A percentile compares a stretch with the other conserved stretches of the same genome.
These are phyloP conservation scores for Eurosta solidaginis DNA, from an alignment of 1,140 invertebrate species.

Conservation along the genomic window DNA sequence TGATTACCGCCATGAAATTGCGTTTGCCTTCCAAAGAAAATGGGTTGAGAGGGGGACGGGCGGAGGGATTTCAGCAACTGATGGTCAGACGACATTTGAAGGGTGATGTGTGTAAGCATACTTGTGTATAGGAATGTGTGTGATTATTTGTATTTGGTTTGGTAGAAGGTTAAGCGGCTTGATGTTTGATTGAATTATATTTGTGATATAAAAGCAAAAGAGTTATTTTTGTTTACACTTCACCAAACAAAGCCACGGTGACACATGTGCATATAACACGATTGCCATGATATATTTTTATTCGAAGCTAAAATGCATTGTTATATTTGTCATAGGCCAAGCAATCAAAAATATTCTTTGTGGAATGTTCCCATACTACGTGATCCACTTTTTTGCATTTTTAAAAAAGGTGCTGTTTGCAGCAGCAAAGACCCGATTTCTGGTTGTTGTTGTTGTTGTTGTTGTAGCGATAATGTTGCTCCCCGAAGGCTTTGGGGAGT, in stretches of 20 bases:
- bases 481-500: no score
- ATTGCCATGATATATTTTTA: no score
- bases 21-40: slow-evolving; percentile 34
- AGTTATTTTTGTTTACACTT: neutral
- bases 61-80: neutral
- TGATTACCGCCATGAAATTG: slow-evolving; percentile 60
- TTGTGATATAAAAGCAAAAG: slow-evolving; percentile 30
- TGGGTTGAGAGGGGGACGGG: slow-evolving; percentile 30
- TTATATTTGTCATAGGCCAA: no score
- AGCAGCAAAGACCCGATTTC: no score
- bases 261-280: neutral
- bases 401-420: no score
- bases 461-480: no score
- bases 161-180: slow-evolving; percentile 8
- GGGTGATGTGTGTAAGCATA: slow-evolving; percentile 31
- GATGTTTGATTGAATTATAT: slow-evolving; percentile 52
- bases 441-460: no score
- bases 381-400: no score
- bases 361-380: no score
- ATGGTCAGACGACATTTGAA: neutral
- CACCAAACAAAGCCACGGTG: no score
- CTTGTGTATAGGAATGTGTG: neutral
- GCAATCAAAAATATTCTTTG: no score
- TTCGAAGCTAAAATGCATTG: no score
- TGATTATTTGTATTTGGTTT: neutral